Evolutionary conservation across 2,113 vertebrate genomes (phyloP).

Genomic region (Equus quagga): DNA sequence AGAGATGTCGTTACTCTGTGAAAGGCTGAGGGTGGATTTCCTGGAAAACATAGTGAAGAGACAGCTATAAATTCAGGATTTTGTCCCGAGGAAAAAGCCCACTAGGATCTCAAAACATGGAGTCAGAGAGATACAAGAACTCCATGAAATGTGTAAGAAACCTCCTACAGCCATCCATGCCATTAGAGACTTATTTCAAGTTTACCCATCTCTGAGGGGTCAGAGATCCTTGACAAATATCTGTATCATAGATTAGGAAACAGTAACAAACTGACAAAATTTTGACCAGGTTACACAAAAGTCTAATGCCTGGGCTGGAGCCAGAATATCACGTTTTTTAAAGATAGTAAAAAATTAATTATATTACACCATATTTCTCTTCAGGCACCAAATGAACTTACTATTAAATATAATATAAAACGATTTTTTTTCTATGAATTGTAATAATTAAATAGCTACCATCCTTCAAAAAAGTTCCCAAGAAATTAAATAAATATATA

Average conservation of each 20-base stretch:
- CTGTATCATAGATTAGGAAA: background rate
- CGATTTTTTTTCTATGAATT: background rate
- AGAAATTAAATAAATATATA: background rate
- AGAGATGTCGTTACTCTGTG: background rate
- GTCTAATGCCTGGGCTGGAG: background rate
- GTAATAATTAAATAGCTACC: background rate
- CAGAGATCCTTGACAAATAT: rapidly evolving
- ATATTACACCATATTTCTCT: background rate
- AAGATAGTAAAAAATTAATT: background rate
- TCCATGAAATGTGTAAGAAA: background rate
- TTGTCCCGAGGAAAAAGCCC: background rate
- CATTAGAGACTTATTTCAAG: background rate
- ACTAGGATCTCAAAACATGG: background rate
- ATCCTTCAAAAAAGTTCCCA: background rate
- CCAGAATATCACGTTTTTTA: background rate
- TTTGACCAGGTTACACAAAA: background rate
- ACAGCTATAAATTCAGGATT: background rate
- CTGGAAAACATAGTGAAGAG: background rate
- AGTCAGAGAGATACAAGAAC: background rate
- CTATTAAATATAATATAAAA: background rate
- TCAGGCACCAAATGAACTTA: background rate
- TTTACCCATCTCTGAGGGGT: background rate
- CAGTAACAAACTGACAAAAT: background rate
- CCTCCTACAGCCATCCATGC: background rate
- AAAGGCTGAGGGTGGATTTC: background rate